phyloP scores from a whole-genome alignment of 2,797 vertebrate genomes.

The Danio aesculapii region DNA sequence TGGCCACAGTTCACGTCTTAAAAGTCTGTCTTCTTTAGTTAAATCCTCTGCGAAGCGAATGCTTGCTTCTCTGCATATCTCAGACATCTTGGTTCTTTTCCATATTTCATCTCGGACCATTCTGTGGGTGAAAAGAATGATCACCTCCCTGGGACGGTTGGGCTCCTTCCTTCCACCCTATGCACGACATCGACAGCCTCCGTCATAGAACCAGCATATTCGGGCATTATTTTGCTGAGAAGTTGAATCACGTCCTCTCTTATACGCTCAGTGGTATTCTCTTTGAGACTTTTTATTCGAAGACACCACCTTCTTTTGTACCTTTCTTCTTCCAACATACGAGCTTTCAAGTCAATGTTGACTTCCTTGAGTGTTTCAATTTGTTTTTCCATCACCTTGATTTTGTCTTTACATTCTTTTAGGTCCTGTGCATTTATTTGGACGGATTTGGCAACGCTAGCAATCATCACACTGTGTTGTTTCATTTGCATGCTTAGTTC shows the following conservation, averaged over 20 bases:
- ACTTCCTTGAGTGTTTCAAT: not conserved
- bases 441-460: not conserved
- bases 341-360: not conserved
- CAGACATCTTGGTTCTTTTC: conserved; percentile 16
- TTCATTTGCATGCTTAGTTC: conserved; percentile 15
- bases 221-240: not conserved
- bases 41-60: conserved; percentile 13
- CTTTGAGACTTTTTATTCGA: conserved; percentile 7
- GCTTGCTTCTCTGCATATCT: conserved; percentile 4
- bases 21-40: not conserved
- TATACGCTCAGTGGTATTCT: conserved; percentile 11
- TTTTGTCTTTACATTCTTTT: conserved; percentile 21
- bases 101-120: not conserved
- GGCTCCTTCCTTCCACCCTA: not conserved
- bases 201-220: not conserved
- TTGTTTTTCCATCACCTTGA: conserved; percentile 2
- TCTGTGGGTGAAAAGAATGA: not conserved
- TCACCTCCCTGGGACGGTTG: conserved; percentile 10
- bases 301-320: conserved; percentile 10
- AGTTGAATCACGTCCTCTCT: conserved; percentile 3
- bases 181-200: not conserved
- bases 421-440: conserved; percentile 32
- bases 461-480: not conserved
- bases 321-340: conserved; percentile 16
- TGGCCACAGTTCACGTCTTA: conserved; percentile 19